Conservation (phyloP, 1,140 invertebrate species). For the Asbolus verrucosus region DNA sequence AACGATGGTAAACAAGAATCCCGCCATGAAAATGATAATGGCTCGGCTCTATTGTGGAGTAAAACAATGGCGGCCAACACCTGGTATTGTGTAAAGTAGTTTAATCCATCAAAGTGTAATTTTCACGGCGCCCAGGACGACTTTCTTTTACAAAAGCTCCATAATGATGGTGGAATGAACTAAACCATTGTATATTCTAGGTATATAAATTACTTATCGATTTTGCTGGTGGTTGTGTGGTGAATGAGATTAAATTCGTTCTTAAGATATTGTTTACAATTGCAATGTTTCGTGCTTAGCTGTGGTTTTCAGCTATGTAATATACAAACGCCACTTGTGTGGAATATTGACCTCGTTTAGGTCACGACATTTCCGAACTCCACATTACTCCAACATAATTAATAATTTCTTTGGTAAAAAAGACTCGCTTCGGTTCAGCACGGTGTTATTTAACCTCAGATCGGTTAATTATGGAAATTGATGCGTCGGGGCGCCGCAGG, state of each 20-base stretch:
- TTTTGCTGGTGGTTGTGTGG: constrained; percentile 40
- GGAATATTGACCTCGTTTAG: background rate
- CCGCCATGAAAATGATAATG: background rate
- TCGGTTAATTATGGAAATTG: too few relatives aligned
- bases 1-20: background rate
- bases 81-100: constrained; percentile 23
- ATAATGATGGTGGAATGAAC: constrained; percentile 40
- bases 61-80: constrained; percentile 27
- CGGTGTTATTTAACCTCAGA: too few relatives aligned
- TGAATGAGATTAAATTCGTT: constrained; percentile 42
- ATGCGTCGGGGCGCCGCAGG: too few relatives aligned
- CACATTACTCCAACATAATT: too few relatives aligned
- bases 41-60: background rate
- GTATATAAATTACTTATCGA: constrained; percentile 45
- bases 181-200: constrained; percentile 43
- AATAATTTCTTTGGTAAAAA: too few relatives aligned
- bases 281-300: constrained; percentile 27
- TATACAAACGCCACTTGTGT: background rate
- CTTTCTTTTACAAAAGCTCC: constrained; percentile 22
- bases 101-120: constrained; percentile 41
- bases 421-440: background rate
- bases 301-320: constrained; percentile 3
- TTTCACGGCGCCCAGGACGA: too few relatives aligned
- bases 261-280: constrained; percentile 38
- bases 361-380: constrained; percentile 14